Conservation (phyloP, 2,113 vertebrate genomes). For the Phaethon lepturus region DNA sequence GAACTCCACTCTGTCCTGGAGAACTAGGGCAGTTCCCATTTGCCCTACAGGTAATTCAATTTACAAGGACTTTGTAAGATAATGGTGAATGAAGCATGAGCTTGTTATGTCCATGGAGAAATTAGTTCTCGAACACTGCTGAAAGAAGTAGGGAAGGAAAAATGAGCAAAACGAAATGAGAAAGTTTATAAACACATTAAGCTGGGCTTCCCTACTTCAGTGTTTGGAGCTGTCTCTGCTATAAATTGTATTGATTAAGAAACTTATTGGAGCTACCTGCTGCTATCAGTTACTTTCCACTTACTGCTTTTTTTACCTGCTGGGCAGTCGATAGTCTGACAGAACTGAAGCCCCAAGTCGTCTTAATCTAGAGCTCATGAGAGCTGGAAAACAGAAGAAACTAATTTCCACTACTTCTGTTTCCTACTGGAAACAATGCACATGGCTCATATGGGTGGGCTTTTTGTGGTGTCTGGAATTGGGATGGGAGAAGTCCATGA, state of each 20-base stretch:
- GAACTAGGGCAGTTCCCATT: neutral
- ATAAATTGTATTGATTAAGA: conserved; percentile 49
- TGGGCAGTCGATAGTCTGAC: neutral
- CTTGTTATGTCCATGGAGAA: neutral
- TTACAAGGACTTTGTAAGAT: neutral
- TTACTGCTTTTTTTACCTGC: conserved; percentile 21
- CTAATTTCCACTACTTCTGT: neutral
- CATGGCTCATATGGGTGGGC: neutral
- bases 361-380: neutral
- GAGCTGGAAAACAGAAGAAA: neutral
- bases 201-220: neutral
- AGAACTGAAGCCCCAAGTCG: neutral
- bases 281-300: conserved; percentile 29
- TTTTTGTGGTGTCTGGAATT: neutral
- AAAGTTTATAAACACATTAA: conserved; percentile 2
- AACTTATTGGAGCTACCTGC: conserved; percentile 27
- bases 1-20: neutral
- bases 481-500: neutral
- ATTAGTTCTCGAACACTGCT: neutral
- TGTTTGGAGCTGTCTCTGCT: neutral
- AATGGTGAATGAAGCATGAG: neutral
- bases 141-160: neutral
- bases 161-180: conserved; percentile 5
- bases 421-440: neutral
- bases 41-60: conserved; percentile 26